Evolutionary conservation across 2,888 invertebrate species (phyloP).

Genomic region (Mesodorylaimus sp.): DNA sequence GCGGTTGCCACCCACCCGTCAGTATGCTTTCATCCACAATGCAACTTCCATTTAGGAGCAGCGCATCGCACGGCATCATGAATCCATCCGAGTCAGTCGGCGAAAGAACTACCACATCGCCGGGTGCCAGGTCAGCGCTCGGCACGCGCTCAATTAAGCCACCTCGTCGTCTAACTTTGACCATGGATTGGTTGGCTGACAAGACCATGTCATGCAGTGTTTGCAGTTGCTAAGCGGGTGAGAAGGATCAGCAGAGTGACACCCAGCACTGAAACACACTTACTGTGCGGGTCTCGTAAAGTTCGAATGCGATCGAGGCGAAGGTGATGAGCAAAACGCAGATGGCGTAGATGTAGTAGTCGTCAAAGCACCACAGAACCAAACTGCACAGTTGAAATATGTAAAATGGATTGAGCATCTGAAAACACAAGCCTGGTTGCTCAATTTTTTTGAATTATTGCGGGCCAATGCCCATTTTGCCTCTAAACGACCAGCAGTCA

Average conservation of each 20-base stretch:
- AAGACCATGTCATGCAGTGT: slow-evolving; percentile 75
- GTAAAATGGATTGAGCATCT: slow-evolving; percentile 36
- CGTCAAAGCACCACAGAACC: slow-evolving; percentile 60
- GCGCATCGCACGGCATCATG: slow-evolving; percentile 52
- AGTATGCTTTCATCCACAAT: slow-evolving; percentile 88
- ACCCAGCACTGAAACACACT: too few relatives aligned
- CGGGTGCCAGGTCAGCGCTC: neutral
- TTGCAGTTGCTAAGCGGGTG: too few relatives aligned
- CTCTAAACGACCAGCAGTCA: too few relatives aligned
- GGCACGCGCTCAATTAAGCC: slow-evolving; percentile 10
- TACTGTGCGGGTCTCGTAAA: too few relatives aligned
- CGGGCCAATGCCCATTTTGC: too few relatives aligned
- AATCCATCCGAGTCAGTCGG: too few relatives aligned
- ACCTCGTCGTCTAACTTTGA: slow-evolving; percentile 40
- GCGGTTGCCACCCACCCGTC: too few relatives aligned
- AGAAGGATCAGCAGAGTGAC: too few relatives aligned
- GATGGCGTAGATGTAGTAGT: slow-evolving; percentile 63
- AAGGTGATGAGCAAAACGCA: slow-evolving; percentile 63
- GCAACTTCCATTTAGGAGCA: slow-evolving; percentile 63
- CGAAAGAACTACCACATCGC: slow-evolving; percentile 40
- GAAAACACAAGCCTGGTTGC: too few relatives aligned
- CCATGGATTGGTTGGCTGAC: slow-evolving; percentile 52
- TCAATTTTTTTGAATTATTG: too few relatives aligned
- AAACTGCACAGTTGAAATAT: slow-evolving; percentile 46
- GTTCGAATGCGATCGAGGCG: too few relatives aligned